Percentiles rank a stretch among this genome's conserved stretches.
Evolutionary conservation across 2,113 vertebrate genomes (phyloP).

Genomic region (Chrysochloris asiatica): DNA sequence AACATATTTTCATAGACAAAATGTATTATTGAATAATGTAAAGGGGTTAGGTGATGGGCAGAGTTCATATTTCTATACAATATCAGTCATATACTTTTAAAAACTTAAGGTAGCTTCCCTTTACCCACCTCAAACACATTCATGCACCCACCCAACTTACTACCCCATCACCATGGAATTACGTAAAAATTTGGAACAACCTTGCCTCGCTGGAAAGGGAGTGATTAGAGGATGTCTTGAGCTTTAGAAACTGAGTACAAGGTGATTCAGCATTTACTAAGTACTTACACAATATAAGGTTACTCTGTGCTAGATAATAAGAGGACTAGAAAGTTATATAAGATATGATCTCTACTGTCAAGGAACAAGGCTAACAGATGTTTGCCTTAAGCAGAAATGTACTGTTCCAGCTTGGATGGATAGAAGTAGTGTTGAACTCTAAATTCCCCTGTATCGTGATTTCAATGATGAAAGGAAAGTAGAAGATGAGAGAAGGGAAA

Average conservation of each 20-base stretch:
- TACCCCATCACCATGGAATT: not conserved
- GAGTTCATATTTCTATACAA: conserved; percentile 29
- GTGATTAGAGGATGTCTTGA: not conserved
- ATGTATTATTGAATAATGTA: conserved; percentile 38
- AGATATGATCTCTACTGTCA: not conserved
- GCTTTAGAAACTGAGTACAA: conserved; percentile 45
- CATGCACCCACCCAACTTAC: not conserved
- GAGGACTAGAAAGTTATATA: not conserved
- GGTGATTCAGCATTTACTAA: not conserved
- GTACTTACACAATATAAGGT: not conserved
- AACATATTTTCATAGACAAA: conserved; percentile 58
- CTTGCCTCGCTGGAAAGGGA: not conserved
- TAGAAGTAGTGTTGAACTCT: not conserved
- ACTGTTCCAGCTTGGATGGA: not conserved
- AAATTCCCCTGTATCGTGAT: not conserved
- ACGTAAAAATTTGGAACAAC: not conserved
- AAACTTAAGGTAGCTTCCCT: not conserved
- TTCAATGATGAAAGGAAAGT: conserved; percentile 37
- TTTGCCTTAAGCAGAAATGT: not conserved
- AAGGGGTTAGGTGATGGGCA: not conserved
- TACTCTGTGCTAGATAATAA: not conserved
- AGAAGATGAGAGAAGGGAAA: no score
- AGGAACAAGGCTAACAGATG: not conserved
- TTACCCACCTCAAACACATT: not conserved
- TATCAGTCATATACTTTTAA: conserved; percentile 25